Conservation (phyloP, 2,888 invertebrate species). For the Caenorhabditis sp. region DNA sequence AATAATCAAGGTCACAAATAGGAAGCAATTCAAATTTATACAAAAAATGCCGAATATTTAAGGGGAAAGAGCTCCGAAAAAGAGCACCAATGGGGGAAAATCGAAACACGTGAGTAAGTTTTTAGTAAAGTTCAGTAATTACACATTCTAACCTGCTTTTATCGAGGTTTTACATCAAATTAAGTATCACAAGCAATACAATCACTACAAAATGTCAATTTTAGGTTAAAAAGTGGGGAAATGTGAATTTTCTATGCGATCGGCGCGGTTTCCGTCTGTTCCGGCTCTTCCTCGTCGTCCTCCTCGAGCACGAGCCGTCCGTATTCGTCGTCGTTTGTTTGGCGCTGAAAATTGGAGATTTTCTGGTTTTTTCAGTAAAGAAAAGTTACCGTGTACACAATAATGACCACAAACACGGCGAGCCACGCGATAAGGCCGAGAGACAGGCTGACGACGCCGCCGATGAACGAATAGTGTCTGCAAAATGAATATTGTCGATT, state of each 20-base stretch:
- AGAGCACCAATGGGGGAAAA: not conserved
- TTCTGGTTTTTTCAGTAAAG: not conserved
- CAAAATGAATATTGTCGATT: no score
- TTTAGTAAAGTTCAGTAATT: no score
- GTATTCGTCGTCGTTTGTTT: constrained; percentile 50
- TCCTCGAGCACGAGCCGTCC: constrained; percentile 53
- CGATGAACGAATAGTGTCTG: constrained; percentile 55
- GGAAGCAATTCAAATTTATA: constrained; percentile 19
- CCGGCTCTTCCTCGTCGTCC: constrained; percentile 34
- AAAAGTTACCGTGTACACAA: constrained; percentile 44
- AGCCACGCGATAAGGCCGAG: constrained; percentile 58
- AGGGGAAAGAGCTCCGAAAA: not conserved
- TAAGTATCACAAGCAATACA: not conserved
- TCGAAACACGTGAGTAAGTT: no score
- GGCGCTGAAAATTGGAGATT: constrained; percentile 20
- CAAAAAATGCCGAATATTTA: not conserved
- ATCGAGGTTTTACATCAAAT: no score
- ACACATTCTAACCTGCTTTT: no score
- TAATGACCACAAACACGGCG: constrained; percentile 47
- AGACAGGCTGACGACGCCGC: constrained; percentile 47
- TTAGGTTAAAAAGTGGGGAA: constrained; percentile 16
- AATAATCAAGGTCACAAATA: not conserved
- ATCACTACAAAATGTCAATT: no score
- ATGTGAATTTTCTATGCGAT: constrained; percentile 11
- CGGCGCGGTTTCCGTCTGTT: not conserved